These are phyloP conservation scores for Cyprinodon tularosa DNA, from an alignment of 2,113 vertebrate genomes.

Conservation along the genomic window DNA sequence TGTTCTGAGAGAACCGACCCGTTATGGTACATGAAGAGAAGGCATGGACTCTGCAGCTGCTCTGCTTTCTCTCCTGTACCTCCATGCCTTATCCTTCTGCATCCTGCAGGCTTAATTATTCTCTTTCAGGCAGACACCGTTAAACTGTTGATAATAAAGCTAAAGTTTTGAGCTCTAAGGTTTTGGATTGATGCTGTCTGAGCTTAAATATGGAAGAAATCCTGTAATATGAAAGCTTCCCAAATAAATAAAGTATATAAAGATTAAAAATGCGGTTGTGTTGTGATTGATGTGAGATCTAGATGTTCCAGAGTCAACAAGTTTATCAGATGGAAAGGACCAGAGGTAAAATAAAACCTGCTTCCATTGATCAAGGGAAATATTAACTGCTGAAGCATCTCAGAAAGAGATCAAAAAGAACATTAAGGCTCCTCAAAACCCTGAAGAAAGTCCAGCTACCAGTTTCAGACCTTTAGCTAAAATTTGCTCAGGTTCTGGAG, in stretches of 20 bases:
- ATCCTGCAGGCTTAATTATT: conserved; percentile 39
- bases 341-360: background rate
- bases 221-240: conserved; percentile 74
- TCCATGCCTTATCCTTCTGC: conserved; percentile 71
- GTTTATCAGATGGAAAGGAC: too few species aligned
- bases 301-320: background rate
- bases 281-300: background rate
- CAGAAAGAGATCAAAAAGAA: too few species aligned
- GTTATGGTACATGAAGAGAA: conserved; percentile 69
- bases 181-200: conserved; percentile 67
- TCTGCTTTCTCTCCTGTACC: conserved; percentile 55
- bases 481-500: too few species aligned
- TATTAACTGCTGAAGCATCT: too few species aligned
- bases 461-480: too few species aligned
- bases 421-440: too few species aligned
- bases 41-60: conserved; percentile 46
- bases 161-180: conserved; percentile 69
- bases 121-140: conserved; percentile 61
- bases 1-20: conserved; percentile 42
- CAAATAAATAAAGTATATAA: conserved; percentile 80
- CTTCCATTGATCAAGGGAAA: too few species aligned
- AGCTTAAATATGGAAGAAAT: conserved; percentile 60
- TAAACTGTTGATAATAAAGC: conserved; percentile 66
- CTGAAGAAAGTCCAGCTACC: too few species aligned
- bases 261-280: conserved; percentile 29